Conservation (phyloP, 2,888 invertebrate species). For the Meandrusa payeni region DNA sequence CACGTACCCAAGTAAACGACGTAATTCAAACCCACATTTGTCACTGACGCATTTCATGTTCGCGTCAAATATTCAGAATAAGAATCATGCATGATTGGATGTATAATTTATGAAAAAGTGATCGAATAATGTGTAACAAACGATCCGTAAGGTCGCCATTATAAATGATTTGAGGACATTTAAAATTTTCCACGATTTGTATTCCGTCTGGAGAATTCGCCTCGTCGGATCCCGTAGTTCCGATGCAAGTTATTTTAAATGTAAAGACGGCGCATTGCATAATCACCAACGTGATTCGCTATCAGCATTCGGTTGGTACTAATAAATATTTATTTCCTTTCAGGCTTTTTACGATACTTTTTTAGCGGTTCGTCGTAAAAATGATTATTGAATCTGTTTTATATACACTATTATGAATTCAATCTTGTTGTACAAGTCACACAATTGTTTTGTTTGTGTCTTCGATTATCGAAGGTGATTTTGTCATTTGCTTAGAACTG, state of each 20-base stretch:
- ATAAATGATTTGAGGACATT: conserved; percentile 53
- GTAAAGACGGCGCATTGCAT: conserved; percentile 74
- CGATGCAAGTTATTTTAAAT: conserved; percentile 75
- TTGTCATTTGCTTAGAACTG: too few relatives aligned
- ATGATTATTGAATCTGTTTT: conserved; percentile 46
- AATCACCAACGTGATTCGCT: conserved; percentile 74
- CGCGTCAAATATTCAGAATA: conserved; percentile 13
- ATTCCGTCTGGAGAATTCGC: conserved; percentile 73
- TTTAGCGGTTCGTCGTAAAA: conserved; percentile 47
- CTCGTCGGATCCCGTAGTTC: conserved; percentile 63
- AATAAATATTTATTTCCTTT: conserved; percentile 72
- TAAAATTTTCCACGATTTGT: conserved; percentile 75
- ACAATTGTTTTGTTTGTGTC: conserved; percentile 27
- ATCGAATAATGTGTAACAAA: conserved; percentile 33
- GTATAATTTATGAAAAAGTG: conserved; percentile 20
- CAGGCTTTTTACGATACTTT: conserved; percentile 55
- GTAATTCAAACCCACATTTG: conserved; percentile 9
- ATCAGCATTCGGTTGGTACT: conserved; percentile 68
- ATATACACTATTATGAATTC: conserved; percentile 34
- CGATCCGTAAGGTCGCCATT: conserved; percentile 44
- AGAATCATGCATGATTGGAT: conserved; percentile 3
- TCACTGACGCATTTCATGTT: conserved; percentile 4
- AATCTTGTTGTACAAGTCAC: conserved; percentile 31
- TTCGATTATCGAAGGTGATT: too few relatives aligned
- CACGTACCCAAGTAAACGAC: neutral